Evolutionary conservation across 1,140 invertebrate genomes (phyloP), one percentile per base, ranked within the genome.

Genomic region (Pachyrhynchus sulphureomaculatus): DNA sequence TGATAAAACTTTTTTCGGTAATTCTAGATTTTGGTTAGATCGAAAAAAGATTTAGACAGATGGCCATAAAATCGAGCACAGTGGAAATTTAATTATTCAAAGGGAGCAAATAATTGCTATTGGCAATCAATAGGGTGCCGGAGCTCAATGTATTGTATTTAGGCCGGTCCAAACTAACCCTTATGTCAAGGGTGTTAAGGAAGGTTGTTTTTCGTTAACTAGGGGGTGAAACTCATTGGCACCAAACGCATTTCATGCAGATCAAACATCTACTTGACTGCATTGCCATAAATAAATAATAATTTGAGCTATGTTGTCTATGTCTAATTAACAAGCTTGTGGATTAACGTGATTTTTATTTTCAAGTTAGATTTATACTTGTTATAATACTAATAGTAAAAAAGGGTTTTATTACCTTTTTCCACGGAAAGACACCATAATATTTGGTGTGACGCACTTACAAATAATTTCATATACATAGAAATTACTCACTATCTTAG

Each of bases 71-170:
- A 72, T 70, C 67, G 69, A 68, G 64, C 53, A 63, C 69, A 63
- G 65, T 67, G 63, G 69, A 75, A 72, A 75, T 73, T 75, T 68
- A 75, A 73, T 75, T 73, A 75, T 75, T 75, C 71, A 73, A 73
- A 73, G 72, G 73, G 73, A 74, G 68, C 68, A 72, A 74, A 75
- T 75, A 75, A 75, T 73, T 75, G 69, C 70, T 68, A 66, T 69
- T 65, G 69, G 70, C 65, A 68, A 44, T 61, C 55, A 61, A 53
- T 45, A 42, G 68, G 70, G 68, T 61, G 57, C 53, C 33, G 34
- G 47, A 57, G 60, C 58, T 61, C 44, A 64, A 54, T 65, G 24
- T 56, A 51, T 64, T 64, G 64, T 68, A 41, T 10, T 17, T 24
- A 6, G 33, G 23, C 23, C 48, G 49, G 57, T 42, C 49, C 64